Percentiles rank a stretch among this genome's conserved stretches.
These are phyloP conservation scores for Solen grandis DNA, from an alignment of 1,140 invertebrate species.

Conservation along the genomic window DNA sequence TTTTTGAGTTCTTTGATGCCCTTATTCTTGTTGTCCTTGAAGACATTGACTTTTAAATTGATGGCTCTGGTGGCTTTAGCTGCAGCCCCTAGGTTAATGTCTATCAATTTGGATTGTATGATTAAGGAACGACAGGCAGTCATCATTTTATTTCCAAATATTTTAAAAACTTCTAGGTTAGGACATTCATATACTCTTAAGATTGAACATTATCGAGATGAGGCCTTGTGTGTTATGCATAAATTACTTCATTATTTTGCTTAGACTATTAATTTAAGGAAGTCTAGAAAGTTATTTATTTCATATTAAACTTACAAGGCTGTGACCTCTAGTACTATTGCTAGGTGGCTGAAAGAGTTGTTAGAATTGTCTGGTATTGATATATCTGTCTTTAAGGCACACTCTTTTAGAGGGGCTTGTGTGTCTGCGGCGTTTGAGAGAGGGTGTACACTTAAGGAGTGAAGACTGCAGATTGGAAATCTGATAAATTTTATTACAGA, in stretches of 20 bases:
- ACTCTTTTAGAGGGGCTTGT: conserved; percentile 18
- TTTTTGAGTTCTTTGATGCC: no score
- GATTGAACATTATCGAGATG: conserved; percentile 26
- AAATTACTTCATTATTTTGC: conserved; percentile 19
- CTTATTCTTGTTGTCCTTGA: neutral
- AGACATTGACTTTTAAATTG: conserved; percentile 14
- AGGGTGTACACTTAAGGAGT: neutral
- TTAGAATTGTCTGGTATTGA: conserved; percentile 2
- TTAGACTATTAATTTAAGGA: conserved; percentile 11
- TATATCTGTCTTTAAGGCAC: conserved; percentile 6
- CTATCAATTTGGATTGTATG: no score
- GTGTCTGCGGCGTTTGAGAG: conserved; percentile 4
- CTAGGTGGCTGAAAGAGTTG: conserved; percentile 17
- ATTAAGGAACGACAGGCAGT: neutral
- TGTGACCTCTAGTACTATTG: conserved; percentile 11
- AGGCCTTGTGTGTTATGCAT: conserved; percentile 26
- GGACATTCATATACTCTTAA: neutral
- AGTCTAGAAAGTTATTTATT: neutral
- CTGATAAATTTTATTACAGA: conserved; percentile 24
- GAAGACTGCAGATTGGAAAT: conserved; percentile 8
- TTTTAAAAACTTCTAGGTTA: conserved; percentile 17
- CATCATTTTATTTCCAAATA: conserved; percentile 9
- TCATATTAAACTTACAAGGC: conserved; percentile 12
- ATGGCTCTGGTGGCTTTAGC: conserved; percentile 7
- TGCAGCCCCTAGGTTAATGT: neutral